phyloP scores from a whole-genome alignment of 2,888 invertebrate species.

The Kuschelorhynchus macadamiae region DNA sequence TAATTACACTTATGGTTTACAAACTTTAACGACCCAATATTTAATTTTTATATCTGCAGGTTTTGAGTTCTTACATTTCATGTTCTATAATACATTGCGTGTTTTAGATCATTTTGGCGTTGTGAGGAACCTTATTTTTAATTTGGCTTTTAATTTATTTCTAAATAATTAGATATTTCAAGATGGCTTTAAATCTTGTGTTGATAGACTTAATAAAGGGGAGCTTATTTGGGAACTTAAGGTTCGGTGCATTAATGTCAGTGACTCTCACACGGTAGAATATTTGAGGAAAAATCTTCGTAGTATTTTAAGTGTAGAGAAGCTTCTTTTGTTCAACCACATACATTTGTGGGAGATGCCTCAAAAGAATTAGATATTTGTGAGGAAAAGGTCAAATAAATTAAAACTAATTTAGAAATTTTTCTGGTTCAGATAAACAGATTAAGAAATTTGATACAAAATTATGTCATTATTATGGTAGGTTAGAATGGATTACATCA shows the following conservation, averaged over 20 bases:
- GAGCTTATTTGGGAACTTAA: slow-evolving; percentile 7
- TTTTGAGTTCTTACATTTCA: no score
- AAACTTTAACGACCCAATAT: no score
- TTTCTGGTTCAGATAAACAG: neutral
- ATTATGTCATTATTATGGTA: neutral
- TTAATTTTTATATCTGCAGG: no score
- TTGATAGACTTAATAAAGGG: neutral
- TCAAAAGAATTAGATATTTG: neutral
- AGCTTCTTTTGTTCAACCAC: slow-evolving; percentile 1
- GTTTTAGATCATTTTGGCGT: no score
- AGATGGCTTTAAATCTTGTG: slow-evolving; percentile 4
- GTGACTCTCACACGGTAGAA: neutral
- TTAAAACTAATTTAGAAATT: neutral
- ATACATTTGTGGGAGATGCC: neutral
- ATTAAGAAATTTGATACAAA: neutral
- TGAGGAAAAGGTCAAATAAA: neutral
- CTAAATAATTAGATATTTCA: neutral
- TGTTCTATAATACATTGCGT: no score
- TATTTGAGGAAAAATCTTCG: slow-evolving; percentile 2
- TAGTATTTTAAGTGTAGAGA: neutral
- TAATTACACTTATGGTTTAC: no score
- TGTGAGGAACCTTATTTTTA: no score
- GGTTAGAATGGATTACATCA: neutral
- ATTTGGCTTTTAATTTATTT: no score
- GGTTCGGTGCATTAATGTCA: neutral